Evolutionary conservation across 2,888 invertebrate genomes (phyloP).

Genomic region (Eurytoma adleriae): DNA sequence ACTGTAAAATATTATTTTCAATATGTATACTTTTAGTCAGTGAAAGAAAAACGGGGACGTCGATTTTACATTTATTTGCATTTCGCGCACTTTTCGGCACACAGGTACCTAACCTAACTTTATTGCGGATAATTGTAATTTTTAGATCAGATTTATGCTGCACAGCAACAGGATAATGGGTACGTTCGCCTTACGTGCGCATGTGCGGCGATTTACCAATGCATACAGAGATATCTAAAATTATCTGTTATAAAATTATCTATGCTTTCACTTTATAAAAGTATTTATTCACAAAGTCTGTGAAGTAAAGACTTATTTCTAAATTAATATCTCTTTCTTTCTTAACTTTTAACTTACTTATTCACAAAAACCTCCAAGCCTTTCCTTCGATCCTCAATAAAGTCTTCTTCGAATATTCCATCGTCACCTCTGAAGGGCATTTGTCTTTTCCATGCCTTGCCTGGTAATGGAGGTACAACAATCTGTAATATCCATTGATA

Average conservation of each 20-base stretch:
- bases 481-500: slow-evolving; percentile 80
- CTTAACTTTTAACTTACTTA: slow-evolving; percentile 81
- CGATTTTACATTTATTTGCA: neutral
- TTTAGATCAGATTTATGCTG: slow-evolving; percentile 37
- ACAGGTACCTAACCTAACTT: slow-evolving; percentile 41
- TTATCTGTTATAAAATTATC: slow-evolving; percentile 46
- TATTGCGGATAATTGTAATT: slow-evolving; percentile 24
- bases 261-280: neutral
- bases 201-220: slow-evolving; percentile 41
- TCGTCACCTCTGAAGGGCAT: slow-evolving; percentile 99
- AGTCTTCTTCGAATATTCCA: slow-evolving; percentile 99
- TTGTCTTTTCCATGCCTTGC: slow-evolving; percentile 98
- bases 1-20: no score
- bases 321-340: neutral
- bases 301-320: neutral
- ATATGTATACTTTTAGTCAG: no score
- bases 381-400: slow-evolving; percentile 99
- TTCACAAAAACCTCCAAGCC: slow-evolving; percentile 98
- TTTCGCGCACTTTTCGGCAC: slow-evolving; percentile 9
- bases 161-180: slow-evolving; percentile 20
- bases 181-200: neutral
- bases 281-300: no score
- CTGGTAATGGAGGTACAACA: slow-evolving; percentile 98
- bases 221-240: slow-evolving; percentile 21
- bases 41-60: no score